Evolutionary conservation across 2,113 vertebrate genomes (phyloP).

Genomic region (Excalfactoria chinensis): DNA sequence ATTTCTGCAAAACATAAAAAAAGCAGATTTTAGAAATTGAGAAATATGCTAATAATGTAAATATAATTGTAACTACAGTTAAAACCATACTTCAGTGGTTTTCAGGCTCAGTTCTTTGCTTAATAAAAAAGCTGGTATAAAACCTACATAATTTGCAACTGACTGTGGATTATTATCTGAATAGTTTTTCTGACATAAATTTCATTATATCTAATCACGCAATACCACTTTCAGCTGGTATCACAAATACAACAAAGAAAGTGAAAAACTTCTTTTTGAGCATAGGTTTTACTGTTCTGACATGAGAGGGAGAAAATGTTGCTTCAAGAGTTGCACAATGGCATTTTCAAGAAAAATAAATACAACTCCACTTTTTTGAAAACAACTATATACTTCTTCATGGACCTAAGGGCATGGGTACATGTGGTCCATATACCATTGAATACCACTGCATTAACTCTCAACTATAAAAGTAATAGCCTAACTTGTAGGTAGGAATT

Average conservation of each 20-base stretch:
- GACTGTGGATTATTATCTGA: neutral
- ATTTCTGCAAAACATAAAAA: neutral
- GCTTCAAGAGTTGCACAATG: neutral
- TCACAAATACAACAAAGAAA: neutral
- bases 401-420: fast-evolving
- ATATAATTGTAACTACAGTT: neutral
- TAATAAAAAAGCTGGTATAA: neutral
- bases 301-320: neutral
- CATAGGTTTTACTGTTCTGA: neutral
- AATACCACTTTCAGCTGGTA: neutral
- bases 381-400: neutral
- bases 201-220: neutral
- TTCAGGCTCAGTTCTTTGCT: neutral
- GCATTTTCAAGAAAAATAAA: neutral
- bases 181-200: neutral
- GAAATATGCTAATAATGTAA: neutral
- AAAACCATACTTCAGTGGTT: neutral
- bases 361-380: neutral
- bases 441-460: neutral
- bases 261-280: neutral
- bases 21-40: neutral
- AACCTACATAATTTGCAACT: neutral
- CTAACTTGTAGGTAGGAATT: neutral
- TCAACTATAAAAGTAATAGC: neutral
- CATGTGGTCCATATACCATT: neutral